Evolutionary conservation across 2,888 invertebrate genomes (phyloP), one percentile per base, ranked within the genome.

Genomic region (Cecidostiba fungosa): DNA sequence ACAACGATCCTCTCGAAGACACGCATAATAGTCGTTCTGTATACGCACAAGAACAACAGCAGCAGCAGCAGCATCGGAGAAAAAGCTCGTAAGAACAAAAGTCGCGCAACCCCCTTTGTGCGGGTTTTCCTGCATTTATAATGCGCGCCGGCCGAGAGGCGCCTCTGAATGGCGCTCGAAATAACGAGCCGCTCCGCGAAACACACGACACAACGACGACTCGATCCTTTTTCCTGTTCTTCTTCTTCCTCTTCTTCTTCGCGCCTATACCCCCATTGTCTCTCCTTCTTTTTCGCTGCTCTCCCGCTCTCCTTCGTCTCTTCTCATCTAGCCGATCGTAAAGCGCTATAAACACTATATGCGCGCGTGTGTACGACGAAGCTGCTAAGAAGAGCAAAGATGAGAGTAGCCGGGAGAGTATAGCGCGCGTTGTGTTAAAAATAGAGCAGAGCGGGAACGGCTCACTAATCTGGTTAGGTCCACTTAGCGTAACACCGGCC

Each of bases 401-500:
- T 19, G 36, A 43, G 16, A 10, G 43, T 72, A 19, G 32, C n/a
- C n/a, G 3, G 32, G 3, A 32, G 32, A 32, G 32, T 3, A n/a
- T n/a, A 3, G 73, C 19, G 39, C 85, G 85, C 86, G 59, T 76
- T 43, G 73, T 23, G 92, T 93, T 92, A 93, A 93, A 93, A 93
- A 93, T 93, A 93, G 93, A 93, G 92, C 93, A 92, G 76, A 77
- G 69, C n/a, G 69, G 77, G 77, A 93, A 92, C 92, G 90, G 91
- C 92, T 92, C 89, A 93, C 93, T 93, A 93, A 93, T 93, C 93
- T 93, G 91, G 92, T 93, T 93, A 93, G 93, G 91, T 91, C 91
- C 92, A 93, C 92, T 93, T 93, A 93, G 93, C 93, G 92, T 90
- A 91, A 91, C 92, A 90, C 92, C 91, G 90, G 92, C 93, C 92